phyloP scores from a whole-genome alignment of 2,797 vertebrate species.

The Petrocephalus sullivani region DNA sequence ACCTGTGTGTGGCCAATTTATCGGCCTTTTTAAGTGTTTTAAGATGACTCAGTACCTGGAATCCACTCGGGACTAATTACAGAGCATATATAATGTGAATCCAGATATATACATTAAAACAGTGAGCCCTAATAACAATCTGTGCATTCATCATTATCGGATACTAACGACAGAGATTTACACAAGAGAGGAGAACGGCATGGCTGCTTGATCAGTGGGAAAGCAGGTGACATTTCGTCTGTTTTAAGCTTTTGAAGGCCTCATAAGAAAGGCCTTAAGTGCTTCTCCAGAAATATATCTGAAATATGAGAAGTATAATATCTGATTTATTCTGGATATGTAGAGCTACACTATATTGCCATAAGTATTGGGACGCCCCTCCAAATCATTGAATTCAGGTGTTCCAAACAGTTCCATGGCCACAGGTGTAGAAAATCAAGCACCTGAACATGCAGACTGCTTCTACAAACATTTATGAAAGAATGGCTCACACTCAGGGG shows the following conservation, averaged over 20 bases:
- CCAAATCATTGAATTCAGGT: too few species aligned
- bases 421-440: too few species aligned
- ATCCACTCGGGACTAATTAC: slow-evolving; percentile 2
- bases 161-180: background rate
- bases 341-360: background rate
- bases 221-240: background rate
- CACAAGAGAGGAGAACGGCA: background rate
- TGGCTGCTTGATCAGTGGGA: background rate
- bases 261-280: background rate
- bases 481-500: too few species aligned
- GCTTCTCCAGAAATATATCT: background rate
- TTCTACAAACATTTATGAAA: too few species aligned
- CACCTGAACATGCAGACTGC: too few species aligned
- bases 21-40: background rate
- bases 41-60: background rate
- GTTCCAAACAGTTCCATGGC: too few species aligned
- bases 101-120: background rate
- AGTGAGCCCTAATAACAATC: background rate
- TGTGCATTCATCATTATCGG: background rate
- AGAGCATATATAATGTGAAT: background rate
- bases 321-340: background rate
- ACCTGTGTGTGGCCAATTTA: background rate
- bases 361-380: too few species aligned
- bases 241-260: background rate
- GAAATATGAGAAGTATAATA: background rate